These are phyloP conservation scores for Campylorhamphus procurvoides DNA, from an alignment of 2,113 vertebrate genomes.

Conservation along the genomic window DNA sequence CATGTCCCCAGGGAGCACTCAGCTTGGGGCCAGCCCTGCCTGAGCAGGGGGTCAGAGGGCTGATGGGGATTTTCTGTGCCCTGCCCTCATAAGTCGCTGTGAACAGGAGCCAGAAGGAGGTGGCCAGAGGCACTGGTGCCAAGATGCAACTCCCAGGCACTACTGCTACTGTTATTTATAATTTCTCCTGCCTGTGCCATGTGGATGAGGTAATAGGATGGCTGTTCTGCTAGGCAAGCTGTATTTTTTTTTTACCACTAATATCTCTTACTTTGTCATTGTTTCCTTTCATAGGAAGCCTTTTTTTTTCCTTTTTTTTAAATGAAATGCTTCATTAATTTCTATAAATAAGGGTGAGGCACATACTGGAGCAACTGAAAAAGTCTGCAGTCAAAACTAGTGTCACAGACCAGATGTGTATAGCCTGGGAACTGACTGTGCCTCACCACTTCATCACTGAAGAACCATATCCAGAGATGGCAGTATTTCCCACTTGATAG, in stretches of 20 bases:
- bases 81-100: not conserved
- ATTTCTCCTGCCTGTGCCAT: not conserved
- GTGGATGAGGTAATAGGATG: constrained; percentile 34
- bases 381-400: not conserved
- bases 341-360: not conserved
- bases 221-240: constrained; percentile 24
- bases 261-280: constrained; percentile 6
- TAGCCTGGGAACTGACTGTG: not conserved
- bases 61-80: not conserved
- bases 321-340: not conserved
- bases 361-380: not conserved
- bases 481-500: not conserved
- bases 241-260: not conserved
- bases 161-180: constrained; percentile 38
- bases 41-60: not conserved
- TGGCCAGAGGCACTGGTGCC: not conserved
- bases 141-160: constrained; percentile 39
- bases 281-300: not conserved
- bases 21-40: not conserved
- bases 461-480: not conserved
- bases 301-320: not conserved
- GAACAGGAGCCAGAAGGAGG: not conserved
- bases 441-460: not conserved
- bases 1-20: rapidly evolving
- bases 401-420: not conserved